phyloP scores from a whole-genome alignment of 1,140 invertebrate genomes.

The Carcinoscorpius rotundicauda region DNA sequence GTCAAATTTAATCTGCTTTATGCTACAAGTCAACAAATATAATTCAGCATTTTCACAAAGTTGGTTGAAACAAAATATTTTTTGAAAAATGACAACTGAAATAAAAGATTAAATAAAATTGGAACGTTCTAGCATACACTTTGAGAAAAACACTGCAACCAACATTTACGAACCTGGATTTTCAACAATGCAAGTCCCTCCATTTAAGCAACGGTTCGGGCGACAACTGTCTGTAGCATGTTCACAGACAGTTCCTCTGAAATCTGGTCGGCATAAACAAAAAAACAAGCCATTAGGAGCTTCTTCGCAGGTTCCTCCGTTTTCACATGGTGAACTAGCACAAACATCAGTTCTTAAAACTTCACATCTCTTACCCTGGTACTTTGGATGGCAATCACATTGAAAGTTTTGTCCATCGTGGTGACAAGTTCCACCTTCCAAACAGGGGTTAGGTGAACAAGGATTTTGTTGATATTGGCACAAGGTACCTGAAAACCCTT shows the following conservation, averaged over 20 bases:
- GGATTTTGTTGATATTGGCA: constrained; percentile 79
- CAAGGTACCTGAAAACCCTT: constrained; percentile 55
- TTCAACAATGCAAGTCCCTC: constrained; percentile 56
- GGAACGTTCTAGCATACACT: neutral
- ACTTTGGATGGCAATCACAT: constrained; percentile 59
- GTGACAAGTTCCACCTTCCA: constrained; percentile 62
- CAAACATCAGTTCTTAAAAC: constrained; percentile 67
- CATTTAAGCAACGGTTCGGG: constrained; percentile 77
- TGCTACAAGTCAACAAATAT: too few species aligned
- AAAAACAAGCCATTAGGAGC: constrained; percentile 76
- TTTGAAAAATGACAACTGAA: too few species aligned
- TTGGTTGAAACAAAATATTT: too few species aligned
- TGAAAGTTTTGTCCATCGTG: constrained; percentile 66
- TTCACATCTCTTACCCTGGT: constrained; percentile 70
- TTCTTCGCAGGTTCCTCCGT: constrained; percentile 77
- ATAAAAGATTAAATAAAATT: neutral
- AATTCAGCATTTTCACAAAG: too few species aligned
- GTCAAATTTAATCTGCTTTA: too few species aligned
- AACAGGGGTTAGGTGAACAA: constrained; percentile 76
- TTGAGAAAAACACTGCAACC: neutral
- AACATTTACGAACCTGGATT: constrained; percentile 30
- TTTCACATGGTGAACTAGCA: constrained; percentile 67
- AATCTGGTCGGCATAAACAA: constrained; percentile 75
- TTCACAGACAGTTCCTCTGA: constrained; percentile 77
- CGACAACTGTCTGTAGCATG: constrained; percentile 69